Conservation (phyloP, 2,888 invertebrate species). For the Silvanus unidentatus region DNA sequence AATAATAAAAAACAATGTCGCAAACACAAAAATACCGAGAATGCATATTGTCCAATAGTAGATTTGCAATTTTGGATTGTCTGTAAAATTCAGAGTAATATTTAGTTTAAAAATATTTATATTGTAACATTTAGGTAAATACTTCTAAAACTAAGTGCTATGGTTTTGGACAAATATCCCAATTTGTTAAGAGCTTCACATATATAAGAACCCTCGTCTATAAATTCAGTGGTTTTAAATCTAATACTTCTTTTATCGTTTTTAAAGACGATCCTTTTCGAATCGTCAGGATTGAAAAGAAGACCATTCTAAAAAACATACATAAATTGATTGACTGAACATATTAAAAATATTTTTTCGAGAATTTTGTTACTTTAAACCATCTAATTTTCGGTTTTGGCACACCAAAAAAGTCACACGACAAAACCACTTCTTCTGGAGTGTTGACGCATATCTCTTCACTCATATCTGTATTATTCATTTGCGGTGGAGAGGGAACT, state of each 20-base stretch:
- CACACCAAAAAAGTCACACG: constrained; percentile 53
- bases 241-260: constrained; percentile 44
- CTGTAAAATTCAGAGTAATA: no score
- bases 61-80: no score
- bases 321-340: not conserved
- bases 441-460: constrained; percentile 37
- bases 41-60: no score
- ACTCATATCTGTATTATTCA: constrained; percentile 48
- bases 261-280: constrained; percentile 37
- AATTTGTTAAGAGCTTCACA: constrained; percentile 52
- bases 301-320: constrained; percentile 20
- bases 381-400: constrained; percentile 63
- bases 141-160: no score
- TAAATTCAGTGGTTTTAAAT: constrained; percentile 51
- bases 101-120: no score
- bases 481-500: constrained; percentile 47
- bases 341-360: no score
- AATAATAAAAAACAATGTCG: no score
- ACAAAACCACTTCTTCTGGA: constrained; percentile 43
- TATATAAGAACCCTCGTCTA: constrained; percentile 56
- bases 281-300: constrained; percentile 25
- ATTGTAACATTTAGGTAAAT: no score
- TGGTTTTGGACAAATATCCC: no score
- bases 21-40: no score
- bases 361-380: constrained; percentile 57